phyloP scores from a whole-genome alignment of 2,113 vertebrate species.

The Philantomba maxwellii region DNA sequence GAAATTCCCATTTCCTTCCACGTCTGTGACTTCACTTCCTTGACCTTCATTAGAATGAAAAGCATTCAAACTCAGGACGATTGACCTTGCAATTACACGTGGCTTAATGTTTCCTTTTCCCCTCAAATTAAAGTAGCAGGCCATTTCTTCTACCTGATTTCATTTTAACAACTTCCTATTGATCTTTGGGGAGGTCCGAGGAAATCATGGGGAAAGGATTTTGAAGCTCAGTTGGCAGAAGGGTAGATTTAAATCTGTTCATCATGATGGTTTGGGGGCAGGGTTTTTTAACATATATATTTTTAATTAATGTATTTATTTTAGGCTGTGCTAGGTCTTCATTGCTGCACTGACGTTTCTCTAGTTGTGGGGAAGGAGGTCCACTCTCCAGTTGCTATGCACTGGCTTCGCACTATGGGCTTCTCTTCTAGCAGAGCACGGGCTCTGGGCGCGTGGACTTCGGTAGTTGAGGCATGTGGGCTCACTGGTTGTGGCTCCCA shows the following conservation, averaged over 20 bases:
- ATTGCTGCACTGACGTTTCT: not conserved
- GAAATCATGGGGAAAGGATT: constrained; percentile 41
- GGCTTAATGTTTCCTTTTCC: constrained; percentile 15
- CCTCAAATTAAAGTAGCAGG: constrained; percentile 30
- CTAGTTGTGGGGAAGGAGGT: fast-evolving
- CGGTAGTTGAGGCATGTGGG: fast-evolving
- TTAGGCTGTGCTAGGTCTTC: not conserved
- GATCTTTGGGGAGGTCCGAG: constrained; percentile 39
- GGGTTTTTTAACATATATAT: not conserved
- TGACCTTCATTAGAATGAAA: constrained; percentile 46
- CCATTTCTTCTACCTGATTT: constrained; percentile 36
- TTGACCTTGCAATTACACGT: constrained; percentile 12
- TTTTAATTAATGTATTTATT: not conserved
- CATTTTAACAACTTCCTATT: constrained; percentile 52
- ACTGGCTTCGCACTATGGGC: not conserved
- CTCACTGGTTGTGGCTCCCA: not conserved
- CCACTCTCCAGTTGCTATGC: not conserved
- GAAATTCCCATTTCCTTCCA: constrained; percentile 11
- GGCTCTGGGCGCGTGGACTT: not conserved
- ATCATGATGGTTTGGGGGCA: not conserved
- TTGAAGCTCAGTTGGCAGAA: not conserved
- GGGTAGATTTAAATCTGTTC: constrained; percentile 21
- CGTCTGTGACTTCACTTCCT: not conserved
- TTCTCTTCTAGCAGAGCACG: fast-evolving
- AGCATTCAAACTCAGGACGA: not conserved